These are phyloP conservation scores for Incurvaria masculella DNA, from an alignment of 2,888 invertebrate species.

Conservation along the genomic window DNA sequence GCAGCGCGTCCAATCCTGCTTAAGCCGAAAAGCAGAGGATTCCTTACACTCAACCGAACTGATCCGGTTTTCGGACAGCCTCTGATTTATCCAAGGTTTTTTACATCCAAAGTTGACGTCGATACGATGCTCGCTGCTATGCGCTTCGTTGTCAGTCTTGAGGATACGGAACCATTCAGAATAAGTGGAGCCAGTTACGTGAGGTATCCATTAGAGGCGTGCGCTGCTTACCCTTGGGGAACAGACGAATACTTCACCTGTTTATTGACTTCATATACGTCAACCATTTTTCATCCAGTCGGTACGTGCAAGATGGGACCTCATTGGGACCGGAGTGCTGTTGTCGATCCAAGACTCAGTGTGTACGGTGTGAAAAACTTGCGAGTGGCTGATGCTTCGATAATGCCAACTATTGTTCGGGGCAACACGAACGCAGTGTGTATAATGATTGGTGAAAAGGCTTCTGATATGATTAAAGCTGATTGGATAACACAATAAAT, in stretches of 20 bases:
- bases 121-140: constrained; percentile 59
- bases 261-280: constrained; percentile 58
- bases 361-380: constrained; percentile 63
- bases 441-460: constrained; percentile 85
- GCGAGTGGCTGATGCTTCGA: constrained; percentile 70
- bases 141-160: constrained; percentile 55
- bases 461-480: constrained; percentile 72
- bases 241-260: constrained; percentile 66
- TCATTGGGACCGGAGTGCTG: constrained; percentile 54
- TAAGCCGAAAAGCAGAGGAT: constrained; percentile 62
- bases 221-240: constrained; percentile 54
- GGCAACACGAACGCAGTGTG: constrained; percentile 83
- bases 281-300: constrained; percentile 50
- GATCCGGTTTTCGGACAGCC: constrained; percentile 73
- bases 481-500: constrained; percentile 21
- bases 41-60: constrained; percentile 58
- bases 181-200: constrained; percentile 54
- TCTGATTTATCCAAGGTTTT: constrained; percentile 71
- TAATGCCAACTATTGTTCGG: constrained; percentile 73
- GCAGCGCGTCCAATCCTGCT: constrained; percentile 61
- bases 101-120: constrained; percentile 61
- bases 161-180: constrained; percentile 57
- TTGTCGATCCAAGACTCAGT: constrained; percentile 63
- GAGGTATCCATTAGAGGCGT: constrained; percentile 57
- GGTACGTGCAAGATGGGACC: constrained; percentile 73